Percentiles rank a stretch among this genome's conserved stretches.
Conservation (phyloP, 2,113 vertebrate genomes). For the Potamarius usumacintae region DNA sequence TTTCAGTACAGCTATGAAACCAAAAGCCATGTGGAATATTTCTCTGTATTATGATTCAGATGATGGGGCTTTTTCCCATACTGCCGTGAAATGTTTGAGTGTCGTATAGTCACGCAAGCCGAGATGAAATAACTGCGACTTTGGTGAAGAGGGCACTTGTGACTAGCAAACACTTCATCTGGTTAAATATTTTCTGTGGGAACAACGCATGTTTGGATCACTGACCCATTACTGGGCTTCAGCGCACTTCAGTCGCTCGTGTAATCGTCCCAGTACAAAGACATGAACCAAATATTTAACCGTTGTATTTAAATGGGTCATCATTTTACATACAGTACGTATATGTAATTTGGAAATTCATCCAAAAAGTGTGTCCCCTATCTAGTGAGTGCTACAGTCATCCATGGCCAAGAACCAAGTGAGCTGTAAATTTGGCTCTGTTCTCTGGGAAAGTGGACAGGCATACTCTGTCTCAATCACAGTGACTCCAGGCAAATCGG, state of each 20-base stretch:
- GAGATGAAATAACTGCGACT: neutral
- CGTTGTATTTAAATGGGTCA: neutral
- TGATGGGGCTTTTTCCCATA: neutral
- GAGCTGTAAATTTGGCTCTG: neutral
- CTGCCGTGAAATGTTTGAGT: neutral
- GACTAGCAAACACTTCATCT: neutral
- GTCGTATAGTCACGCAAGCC: neutral
- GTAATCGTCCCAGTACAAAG: neutral
- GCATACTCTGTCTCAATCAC: neutral
- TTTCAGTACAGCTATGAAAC: neutral
- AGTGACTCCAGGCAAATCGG: neutral
- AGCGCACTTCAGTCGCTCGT: neutral
- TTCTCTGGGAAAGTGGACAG: neutral
- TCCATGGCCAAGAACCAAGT: neutral
- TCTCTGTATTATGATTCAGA: neutral
- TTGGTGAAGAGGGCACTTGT: neutral
- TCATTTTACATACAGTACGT: neutral
- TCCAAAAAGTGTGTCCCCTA: too few species aligned
- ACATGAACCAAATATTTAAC: neutral
- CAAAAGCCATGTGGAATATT: neutral
- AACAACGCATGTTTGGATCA: neutral
- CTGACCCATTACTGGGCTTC: neutral
- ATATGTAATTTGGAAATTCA: neutral
- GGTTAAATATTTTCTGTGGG: neutral
- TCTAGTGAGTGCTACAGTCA: neutral